These are phyloP conservation scores for Palythoa heliodiscus DNA, from an alignment of 92 coral and sea anemone species.

Conservation along the genomic window DNA sequence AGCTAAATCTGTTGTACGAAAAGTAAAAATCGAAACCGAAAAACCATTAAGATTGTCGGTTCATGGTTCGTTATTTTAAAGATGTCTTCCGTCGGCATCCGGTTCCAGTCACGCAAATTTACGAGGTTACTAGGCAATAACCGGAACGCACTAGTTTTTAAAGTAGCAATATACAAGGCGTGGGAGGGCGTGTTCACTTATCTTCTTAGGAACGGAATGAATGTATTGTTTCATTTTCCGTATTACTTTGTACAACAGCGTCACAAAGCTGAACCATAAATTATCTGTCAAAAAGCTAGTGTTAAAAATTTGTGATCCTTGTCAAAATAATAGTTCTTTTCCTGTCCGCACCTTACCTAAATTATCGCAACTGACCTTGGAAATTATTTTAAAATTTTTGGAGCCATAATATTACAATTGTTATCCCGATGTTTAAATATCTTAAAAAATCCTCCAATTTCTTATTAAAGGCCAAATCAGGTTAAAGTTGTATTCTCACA, in stretches of 20 bases:
- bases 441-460: no score
- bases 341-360: neutral
- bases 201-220: neutral
- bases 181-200: constrained; percentile 1
- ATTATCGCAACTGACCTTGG: constrained; percentile 4
- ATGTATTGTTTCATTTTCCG: neutral
- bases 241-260: neutral
- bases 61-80: neutral
- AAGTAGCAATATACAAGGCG: neutral
- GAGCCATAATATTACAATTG: neutral
- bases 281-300: neutral
- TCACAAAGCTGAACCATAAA: neutral
- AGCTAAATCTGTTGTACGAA: neutral
- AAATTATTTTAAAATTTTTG: neutral
- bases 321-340: neutral
- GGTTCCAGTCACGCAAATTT: neutral
- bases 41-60: neutral
- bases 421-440: no score
- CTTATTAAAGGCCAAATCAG: no score
- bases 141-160: neutral
- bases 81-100: neutral
- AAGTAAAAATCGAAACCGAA: neutral
- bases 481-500: no score
- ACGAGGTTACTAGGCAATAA: neutral
- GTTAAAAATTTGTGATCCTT: neutral